Percentiles rank a stretch among this genome's conserved stretches.
Conservation (phyloP, 2,888 invertebrate genomes). For the Luperina testacea region DNA sequence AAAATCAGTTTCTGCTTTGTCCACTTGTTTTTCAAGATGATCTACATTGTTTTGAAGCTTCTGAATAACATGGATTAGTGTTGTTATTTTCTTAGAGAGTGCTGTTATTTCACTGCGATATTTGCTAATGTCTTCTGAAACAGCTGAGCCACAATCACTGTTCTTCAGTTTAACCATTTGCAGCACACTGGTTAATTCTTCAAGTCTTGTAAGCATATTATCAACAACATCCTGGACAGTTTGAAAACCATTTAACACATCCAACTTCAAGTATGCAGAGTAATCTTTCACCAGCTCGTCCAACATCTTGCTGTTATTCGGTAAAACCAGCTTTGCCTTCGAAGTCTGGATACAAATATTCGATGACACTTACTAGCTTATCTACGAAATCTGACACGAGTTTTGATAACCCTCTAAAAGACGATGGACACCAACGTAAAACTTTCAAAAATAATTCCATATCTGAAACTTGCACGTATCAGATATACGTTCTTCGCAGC, state of each 20-base stretch:
- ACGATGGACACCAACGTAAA: constrained; percentile 76
- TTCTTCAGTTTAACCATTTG: constrained; percentile 89
- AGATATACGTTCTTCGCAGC: constrained; percentile 13
- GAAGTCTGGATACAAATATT: constrained; percentile 87
- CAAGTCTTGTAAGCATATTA: constrained; percentile 92
- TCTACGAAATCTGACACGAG: constrained; percentile 81
- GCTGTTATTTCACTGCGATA: constrained; percentile 88
- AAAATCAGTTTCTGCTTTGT: constrained; percentile 91
- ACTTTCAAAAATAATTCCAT: constrained; percentile 84
- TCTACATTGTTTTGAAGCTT: constrained; percentile 88
- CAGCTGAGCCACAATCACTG: constrained; percentile 82
- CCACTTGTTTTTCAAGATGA: constrained; percentile 90
- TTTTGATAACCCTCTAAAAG: constrained; percentile 81
- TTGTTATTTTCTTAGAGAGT: constrained; percentile 89
- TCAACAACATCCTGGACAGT: constrained; percentile 91
- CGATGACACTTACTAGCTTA: constrained; percentile 79
- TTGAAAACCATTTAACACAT: constrained; percentile 89
- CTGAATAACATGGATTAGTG: constrained; percentile 88
- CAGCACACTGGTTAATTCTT: constrained; percentile 91
- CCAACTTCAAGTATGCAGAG: constrained; percentile 88
- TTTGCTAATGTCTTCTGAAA: constrained; percentile 89
- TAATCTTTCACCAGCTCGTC: constrained; percentile 89
- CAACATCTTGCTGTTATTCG: constrained; percentile 81
- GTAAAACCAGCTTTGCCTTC: constrained; percentile 64
- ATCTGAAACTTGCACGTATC: constrained; percentile 17